These are phyloP conservation scores for Horisme vitalbata DNA, from an alignment of 2,888 invertebrate species.

Conservation along the genomic window DNA sequence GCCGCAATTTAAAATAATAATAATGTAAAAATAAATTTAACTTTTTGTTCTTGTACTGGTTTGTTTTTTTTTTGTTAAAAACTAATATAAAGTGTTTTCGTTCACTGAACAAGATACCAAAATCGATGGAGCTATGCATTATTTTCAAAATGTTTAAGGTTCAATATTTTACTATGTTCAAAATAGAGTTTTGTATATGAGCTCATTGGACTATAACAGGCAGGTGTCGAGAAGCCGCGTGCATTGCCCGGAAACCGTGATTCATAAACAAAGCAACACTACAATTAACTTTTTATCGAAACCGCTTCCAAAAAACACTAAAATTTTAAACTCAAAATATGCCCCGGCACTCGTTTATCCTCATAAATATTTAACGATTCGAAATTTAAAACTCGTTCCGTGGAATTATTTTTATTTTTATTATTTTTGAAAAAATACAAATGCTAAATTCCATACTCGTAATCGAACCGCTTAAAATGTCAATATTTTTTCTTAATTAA, in stretches of 20 bases:
- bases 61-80: conserved; percentile 5
- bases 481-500: not conserved
- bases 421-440: conserved; percentile 5
- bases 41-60: conserved; percentile 2
- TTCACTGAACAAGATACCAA: too few relatives aligned
- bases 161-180: too few relatives aligned
- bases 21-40: conserved; percentile 16
- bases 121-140: too few relatives aligned
- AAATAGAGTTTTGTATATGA: too few relatives aligned
- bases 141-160: too few relatives aligned
- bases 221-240: conserved; percentile 21
- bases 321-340: conserved; percentile 32
- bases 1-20: conserved; percentile 8
- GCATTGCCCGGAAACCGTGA: conserved; percentile 30
- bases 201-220: not conserved
- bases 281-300: conserved; percentile 35
- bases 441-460: conserved; percentile 1
- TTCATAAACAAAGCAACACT: conserved; percentile 30
- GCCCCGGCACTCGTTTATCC: conserved; percentile 29
- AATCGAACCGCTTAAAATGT: not conserved
- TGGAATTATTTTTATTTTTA: conserved; percentile 24
- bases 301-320: conserved; percentile 27
- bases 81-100: too few relatives aligned
- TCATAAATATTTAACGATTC: conserved; percentile 46
- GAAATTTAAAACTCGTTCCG: conserved; percentile 34